Percentiles rank a stretch among this genome's conserved stretches.
phyloP scores from a whole-genome alignment of 2,113 vertebrate species.

The Heptranchias perlo region DNA sequence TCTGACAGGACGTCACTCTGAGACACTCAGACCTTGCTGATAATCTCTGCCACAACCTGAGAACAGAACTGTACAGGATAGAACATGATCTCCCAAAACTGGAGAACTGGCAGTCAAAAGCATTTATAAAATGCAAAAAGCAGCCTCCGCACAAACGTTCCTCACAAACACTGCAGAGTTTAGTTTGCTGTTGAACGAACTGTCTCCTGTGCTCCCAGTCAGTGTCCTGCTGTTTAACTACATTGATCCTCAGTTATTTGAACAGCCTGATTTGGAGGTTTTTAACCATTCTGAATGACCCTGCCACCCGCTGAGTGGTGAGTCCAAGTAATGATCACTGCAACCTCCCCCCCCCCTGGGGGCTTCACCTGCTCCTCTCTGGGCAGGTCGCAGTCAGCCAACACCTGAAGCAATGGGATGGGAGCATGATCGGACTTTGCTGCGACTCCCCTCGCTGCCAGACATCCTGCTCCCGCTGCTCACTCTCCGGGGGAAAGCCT shows the following conservation, averaged over 20 bases:
- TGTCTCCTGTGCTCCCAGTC: too few species aligned
- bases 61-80: not conserved
- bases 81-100: not conserved
- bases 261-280: not conserved
- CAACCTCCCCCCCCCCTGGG: too few species aligned
- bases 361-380: too few species aligned
- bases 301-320: not conserved
- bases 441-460: too few species aligned
- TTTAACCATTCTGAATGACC: not conserved
- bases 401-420: not conserved
- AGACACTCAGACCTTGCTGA: not conserved
- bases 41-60: not conserved
- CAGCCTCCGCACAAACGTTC: too few species aligned
- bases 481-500: too few species aligned
- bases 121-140: too few species aligned
- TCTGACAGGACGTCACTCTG: too few species aligned
- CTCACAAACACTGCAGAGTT: too few species aligned
- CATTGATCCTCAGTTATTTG: not conserved
- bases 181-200: too few species aligned
- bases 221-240: too few species aligned
- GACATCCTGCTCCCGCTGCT: not conserved
- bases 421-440: not conserved
- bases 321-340: not conserved
- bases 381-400: not conserved
- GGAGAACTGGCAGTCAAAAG: too few species aligned